Base-by-base conservation (phyloP, 2,888 invertebrate species). In the Exephanes ischioxanthus region DNA sequence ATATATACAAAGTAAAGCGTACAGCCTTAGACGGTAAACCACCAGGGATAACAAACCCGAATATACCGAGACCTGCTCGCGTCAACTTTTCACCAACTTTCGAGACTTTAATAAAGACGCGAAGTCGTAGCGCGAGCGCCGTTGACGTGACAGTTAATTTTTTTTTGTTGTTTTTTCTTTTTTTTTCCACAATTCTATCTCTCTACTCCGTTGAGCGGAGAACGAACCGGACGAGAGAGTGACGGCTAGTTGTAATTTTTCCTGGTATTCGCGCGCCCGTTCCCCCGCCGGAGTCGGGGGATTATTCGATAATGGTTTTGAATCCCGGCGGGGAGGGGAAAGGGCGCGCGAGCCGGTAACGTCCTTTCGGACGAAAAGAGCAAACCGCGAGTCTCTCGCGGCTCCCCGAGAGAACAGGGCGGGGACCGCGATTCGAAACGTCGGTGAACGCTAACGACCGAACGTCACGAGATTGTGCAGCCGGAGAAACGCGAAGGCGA, bases 391-490 rank as follows among this genome's bases (percentile, higher is more conserved):
- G 80, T 76, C 84, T 86, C 85, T 84, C 72, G 75, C 30, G 53
- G 66, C 83, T 71, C 76, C 76, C 77, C 71, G 67, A 72, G 73
- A 71, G 80, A 79, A 89, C 75, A 88, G 80, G 86, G 87, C 83
- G 88, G 86, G 87, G 14, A 48, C 45, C 83, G 88, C 58, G 79
- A 86, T 87, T 30, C 83, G 75, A 85, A 73, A 88, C 80, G 86
- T 83, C 80, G 86, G 77, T 33, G 76, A 73, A 87, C 86, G 88
- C 88, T 92, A 92, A 93, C 91, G 91, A 90, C 90, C 88, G 72
- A 80, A 87, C 88, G 90, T 91, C 92, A 92, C 91, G 92, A 92
- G 89, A 91, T 90, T 90, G 89, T 89, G 76, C 41, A 81, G 84
- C 86, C 78, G 83, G 89, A 86, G 89, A 89, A 91, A 58, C 26